Conservation (phyloP, 2,888 invertebrate genomes). For the Scrobipalpa atriplicella region DNA sequence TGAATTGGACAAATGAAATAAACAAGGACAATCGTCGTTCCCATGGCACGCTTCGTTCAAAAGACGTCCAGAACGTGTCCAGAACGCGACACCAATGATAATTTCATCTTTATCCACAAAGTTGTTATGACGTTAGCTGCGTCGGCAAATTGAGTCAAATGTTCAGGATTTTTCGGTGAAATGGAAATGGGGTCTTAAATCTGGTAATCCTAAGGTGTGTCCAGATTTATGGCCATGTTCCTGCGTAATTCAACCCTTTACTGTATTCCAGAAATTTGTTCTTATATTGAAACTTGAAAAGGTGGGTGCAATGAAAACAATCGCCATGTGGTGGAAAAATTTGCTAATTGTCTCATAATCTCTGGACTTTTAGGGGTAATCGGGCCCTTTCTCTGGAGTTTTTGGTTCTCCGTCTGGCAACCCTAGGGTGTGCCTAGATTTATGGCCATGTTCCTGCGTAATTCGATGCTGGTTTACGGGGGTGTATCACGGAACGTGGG, state of each 20-base stretch:
- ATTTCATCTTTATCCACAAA: too few species aligned
- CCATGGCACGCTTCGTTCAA: too few species aligned
- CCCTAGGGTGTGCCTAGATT: slow-evolving; percentile 15
- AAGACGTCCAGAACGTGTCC: too few species aligned
- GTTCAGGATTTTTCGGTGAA: too few species aligned
- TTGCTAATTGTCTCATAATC: not conserved
- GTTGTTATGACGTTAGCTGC: too few species aligned
- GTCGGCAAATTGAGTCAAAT: too few species aligned
- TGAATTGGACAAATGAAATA: too few species aligned
- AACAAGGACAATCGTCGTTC: too few species aligned
- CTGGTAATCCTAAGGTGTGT: not conserved
- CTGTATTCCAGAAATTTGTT: slow-evolving; percentile 26
- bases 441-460: slow-evolving; percentile 18
- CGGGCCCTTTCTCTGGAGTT: too few species aligned
- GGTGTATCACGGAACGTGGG: slow-evolving; percentile 25
- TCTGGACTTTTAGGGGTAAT: too few species aligned
- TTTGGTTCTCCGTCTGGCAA: not conserved
- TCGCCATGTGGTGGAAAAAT: not conserved
- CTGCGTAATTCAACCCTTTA: slow-evolving; percentile 18
- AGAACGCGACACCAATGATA: too few species aligned
- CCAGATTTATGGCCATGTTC: slow-evolving; percentile 19
- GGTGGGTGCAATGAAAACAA: slow-evolving; percentile 8
- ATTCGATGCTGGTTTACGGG: slow-evolving; percentile 17
- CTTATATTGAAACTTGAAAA: not conserved
- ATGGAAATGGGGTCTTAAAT: not conserved